A percentile compares a stretch with the other conserved stretches of the same genome.
phyloP scores from a whole-genome alignment of 2,113 vertebrate species.

The Benitochromis conjunctus region DNA sequence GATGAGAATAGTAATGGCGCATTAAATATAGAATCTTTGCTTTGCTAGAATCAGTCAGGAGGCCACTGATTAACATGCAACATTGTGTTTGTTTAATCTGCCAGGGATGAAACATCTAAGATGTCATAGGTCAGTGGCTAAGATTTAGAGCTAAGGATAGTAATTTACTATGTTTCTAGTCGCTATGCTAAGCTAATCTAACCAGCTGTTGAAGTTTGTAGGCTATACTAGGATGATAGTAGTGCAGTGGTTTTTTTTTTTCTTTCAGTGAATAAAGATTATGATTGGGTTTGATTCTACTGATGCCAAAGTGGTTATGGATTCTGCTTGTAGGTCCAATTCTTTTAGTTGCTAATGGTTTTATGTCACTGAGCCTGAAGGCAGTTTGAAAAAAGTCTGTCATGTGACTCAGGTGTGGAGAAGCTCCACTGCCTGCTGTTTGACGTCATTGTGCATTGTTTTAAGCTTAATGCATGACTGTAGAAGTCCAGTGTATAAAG shows the following conservation, averaged over 20 bases:
- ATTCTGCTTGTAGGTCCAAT: neutral
- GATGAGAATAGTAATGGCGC: neutral
- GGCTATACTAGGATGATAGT: neutral
- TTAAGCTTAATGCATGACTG: neutral
- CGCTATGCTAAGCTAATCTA: neutral
- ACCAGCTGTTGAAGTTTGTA: neutral
- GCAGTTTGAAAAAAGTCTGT: neutral
- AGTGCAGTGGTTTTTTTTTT: fast-evolving
- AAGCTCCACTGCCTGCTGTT: fast-evolving
- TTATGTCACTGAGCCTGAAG: neutral
- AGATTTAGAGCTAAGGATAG: neutral
- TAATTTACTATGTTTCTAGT: neutral
- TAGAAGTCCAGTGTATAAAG: neutral
- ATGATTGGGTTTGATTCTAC: neutral
- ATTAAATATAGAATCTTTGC: neutral
- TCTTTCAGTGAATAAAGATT: neutral
- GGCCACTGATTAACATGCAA: neutral
- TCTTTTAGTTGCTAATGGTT: fast-evolving
- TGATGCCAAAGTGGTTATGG: neutral
- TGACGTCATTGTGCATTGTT: neutral
- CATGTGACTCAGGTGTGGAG: neutral
- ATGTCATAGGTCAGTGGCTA: neutral
- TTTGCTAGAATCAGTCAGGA: neutral
- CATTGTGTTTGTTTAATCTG: neutral
- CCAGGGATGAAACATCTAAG: neutral